phyloP scores from a whole-genome alignment of 30 jellyfish, hydroid and myxozoan genomes.

The Morbakka virulenta region DNA sequence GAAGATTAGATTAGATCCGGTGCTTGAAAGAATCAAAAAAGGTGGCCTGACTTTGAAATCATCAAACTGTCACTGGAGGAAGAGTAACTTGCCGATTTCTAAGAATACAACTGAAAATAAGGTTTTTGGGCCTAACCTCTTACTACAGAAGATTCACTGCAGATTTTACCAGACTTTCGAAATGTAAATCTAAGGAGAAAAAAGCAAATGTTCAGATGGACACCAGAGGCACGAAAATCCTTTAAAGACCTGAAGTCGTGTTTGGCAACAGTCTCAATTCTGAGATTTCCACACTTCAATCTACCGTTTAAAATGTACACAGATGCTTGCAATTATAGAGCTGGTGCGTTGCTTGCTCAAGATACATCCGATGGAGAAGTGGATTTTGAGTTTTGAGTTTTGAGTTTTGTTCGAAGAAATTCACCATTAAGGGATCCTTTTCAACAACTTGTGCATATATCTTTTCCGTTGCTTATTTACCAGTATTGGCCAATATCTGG shows the following conservation, averaged over 20 bases:
- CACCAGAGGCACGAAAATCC: not conserved
- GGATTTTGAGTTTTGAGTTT: no score
- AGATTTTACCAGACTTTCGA: constrained; percentile 11
- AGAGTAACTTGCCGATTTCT: constrained; percentile 13
- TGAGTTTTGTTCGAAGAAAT: constrained; percentile 10
- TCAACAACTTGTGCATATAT: constrained; percentile 1
- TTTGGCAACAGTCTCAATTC: no score
- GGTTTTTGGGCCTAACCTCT: constrained; percentile 25
- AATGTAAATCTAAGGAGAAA: constrained; percentile 4
- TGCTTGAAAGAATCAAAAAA: constrained; percentile 15
- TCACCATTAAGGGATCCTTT: constrained; percentile 14
- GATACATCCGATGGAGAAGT: no score
- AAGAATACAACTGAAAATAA: constrained; percentile 1
- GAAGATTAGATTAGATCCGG: constrained; percentile 14
- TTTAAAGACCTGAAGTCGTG: no score
- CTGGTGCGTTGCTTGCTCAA: no score
- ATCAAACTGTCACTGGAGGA: constrained; percentile 27
- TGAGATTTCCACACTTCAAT: no score
- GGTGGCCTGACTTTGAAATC: constrained; percentile 37
- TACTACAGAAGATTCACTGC: constrained; percentile 38
- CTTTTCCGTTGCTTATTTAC: constrained; percentile 8
- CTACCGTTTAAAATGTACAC: no score
- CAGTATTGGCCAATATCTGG: constrained; percentile 11
- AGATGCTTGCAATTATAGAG: no score
- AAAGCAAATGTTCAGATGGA: not conserved